Evolutionary conservation across 1,140 invertebrate species (phyloP).

Genomic region (Ridgeia piscesae): DNA sequence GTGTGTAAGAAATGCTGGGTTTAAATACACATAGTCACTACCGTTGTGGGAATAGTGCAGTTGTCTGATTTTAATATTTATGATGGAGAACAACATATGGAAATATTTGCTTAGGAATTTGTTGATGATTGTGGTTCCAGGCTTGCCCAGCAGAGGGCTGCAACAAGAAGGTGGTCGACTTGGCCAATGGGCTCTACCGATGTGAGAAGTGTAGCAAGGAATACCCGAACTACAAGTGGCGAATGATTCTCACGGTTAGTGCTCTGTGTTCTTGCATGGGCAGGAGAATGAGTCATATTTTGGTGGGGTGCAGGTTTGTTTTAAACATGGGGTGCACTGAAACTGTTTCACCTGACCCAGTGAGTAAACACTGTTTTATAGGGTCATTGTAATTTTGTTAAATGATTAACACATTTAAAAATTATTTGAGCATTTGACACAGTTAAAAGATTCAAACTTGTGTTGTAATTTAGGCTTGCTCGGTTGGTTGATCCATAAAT

Average conservation of each 20-base stretch:
- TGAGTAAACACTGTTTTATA: too few species aligned
- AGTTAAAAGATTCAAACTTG: too few species aligned
- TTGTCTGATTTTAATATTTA: too few species aligned
- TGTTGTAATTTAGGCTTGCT: too few species aligned
- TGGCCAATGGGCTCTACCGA: slow-evolving; percentile 81
- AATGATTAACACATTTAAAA: too few species aligned
- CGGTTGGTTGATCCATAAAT: too few species aligned
- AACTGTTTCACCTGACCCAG: slow-evolving; percentile 24
- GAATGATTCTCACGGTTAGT: slow-evolving; percentile 78
- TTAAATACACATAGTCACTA: too few species aligned
- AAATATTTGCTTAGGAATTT: not conserved
- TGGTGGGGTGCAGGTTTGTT: slow-evolving; percentile 23
- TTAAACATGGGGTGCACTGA: not conserved
- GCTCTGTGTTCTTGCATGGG: slow-evolving; percentile 24
- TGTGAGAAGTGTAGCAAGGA: slow-evolving; percentile 93
- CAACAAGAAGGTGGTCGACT: slow-evolving; percentile 91
- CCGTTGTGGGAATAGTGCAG: too few species aligned
- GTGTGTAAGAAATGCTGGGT: too few species aligned
- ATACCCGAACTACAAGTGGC: slow-evolving; percentile 82
- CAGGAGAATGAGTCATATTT: slow-evolving; percentile 41
- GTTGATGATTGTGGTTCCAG: slow-evolving; percentile 57
- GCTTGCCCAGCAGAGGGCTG: slow-evolving; percentile 83
- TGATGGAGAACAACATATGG: not conserved
- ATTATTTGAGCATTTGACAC: too few species aligned
- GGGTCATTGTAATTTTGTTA: too few species aligned